Percentiles rank a stretch among this genome's conserved stretches.
Evolutionary conservation across 2,888 invertebrate species (phyloP).

Genomic region (Erannis defoliaria): DNA sequence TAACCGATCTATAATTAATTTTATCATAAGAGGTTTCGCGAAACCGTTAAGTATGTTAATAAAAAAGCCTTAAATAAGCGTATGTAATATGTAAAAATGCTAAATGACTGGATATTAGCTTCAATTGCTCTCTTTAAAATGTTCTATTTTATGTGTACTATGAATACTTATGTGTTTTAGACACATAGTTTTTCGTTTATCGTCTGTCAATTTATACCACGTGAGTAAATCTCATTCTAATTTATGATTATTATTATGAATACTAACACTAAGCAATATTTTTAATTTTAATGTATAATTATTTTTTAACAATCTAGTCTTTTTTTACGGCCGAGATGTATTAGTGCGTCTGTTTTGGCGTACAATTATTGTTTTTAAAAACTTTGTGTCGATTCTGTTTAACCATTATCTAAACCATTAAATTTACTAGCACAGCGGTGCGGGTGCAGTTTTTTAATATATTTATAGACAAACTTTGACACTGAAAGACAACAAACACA

Average conservation of each 20-base stretch:
- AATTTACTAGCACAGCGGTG: too few relatives aligned
- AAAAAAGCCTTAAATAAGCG: constrained; percentile 8
- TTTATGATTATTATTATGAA: constrained; percentile 49
- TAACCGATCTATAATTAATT: constrained; percentile 9
- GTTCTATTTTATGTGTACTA: too few relatives aligned
- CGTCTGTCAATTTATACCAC: constrained; percentile 9
- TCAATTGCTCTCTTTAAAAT: constrained; percentile 23
- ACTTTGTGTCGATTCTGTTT: constrained; percentile 4
- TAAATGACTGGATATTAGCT: constrained; percentile 6
- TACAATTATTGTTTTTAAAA: constrained; percentile 45
- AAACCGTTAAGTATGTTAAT: constrained; percentile 11
- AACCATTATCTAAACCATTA: constrained; percentile 6
- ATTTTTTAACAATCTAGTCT: constrained; percentile 82
- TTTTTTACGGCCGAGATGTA: constrained; percentile 73
- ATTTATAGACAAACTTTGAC: too few relatives aligned
- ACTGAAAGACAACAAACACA: too few relatives aligned
- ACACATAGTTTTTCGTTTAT: neutral
- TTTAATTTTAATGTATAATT: constrained; percentile 52
- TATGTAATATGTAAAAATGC: neutral
- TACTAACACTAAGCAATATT: constrained; percentile 56
- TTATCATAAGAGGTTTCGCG: constrained; percentile 14
- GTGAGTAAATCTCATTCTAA: constrained; percentile 52
- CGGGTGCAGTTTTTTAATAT: too few relatives aligned
- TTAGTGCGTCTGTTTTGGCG: constrained; percentile 62
- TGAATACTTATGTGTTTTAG: too few relatives aligned